Base-by-base conservation (phyloP, 2,888 invertebrate species). In the Ametastegia equiseti region DNA sequence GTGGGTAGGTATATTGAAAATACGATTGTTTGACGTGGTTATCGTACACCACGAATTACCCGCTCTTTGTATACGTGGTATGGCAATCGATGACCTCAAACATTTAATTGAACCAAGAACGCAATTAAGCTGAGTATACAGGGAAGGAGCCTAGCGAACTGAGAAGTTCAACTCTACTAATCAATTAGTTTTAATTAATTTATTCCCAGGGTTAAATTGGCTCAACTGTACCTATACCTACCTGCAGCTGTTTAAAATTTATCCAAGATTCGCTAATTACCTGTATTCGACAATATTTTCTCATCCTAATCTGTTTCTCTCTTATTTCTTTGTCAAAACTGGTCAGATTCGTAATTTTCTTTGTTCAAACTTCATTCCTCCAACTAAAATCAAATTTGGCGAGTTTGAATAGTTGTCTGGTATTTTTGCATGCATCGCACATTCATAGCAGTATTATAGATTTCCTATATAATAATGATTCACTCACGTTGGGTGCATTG, bases 151-250 rank as follows among this genome's bases (percentile, higher is more conserved):
- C 47, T 30, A n/a, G n/a, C 30, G 13, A 9, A 27, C n/a, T 7
- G 42, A 47, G 71, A 47, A 15, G 42, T 47, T 71, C 30, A n/a
- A 15, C 15, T 30, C 13, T n/a, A 71, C 47, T 30, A 71, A 71
- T 71, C 47, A 71, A 47, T 71, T 71, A 71, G 47, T 45, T 71
- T 47, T 19, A 71, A 47, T 71, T 30, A 27, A 27, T 71, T 27
- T 27, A 71, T 45, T 47, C 7, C 15, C 15, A 42, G 42, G 23
- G 36, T 27, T 11, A 69, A 69, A 5, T 30, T 60, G 30, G 23
- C 30, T 27, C 45, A 69, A 69, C 77, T 57, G n/a, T n/a, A 39
- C 77, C 77, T 39, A 7, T 77, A 19, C 30, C 39, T 19, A 80
- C n/a, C 9, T 13, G 13, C 47, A 13, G 15, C n/a, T 71, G 42